These are phyloP conservation scores for Glossophaga mutica DNA, from an alignment of 2,797 vertebrate genomes.

Conservation along the genomic window DNA sequence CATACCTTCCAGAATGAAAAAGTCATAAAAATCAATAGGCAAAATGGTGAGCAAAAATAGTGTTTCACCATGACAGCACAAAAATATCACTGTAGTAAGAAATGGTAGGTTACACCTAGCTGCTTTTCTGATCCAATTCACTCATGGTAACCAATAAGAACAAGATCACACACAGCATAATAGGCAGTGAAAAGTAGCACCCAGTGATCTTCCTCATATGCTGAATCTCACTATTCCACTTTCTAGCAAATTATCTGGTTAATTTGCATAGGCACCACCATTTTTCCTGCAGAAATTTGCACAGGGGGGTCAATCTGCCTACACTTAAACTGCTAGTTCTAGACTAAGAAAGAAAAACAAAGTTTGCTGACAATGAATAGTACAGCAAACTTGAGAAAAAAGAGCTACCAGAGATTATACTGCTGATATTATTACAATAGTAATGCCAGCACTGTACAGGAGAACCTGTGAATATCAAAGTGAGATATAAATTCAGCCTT, in stretches of 20 bases:
- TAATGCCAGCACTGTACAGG: neutral
- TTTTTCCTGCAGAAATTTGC: neutral
- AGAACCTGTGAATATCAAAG: neutral
- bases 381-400: neutral
- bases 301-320: neutral
- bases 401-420: neutral
- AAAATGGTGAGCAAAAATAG: neutral
- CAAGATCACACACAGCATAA: neutral
- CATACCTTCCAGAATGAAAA: neutral
- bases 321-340: neutral
- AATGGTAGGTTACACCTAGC: neutral
- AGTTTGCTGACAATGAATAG: neutral
- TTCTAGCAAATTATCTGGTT: neutral
- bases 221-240: neutral
- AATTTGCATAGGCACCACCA: neutral
- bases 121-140: neutral
- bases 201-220: neutral
- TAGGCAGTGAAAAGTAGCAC: neutral
- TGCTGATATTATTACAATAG: neutral
- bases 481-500: neutral
- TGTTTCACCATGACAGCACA: neutral
- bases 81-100: neutral
- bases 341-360: neutral
- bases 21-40: neutral
- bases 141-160: neutral